These are phyloP conservation scores for Anniella stebbinsi DNA, from an alignment of 2,797 vertebrate species.

Conservation along the genomic window DNA sequence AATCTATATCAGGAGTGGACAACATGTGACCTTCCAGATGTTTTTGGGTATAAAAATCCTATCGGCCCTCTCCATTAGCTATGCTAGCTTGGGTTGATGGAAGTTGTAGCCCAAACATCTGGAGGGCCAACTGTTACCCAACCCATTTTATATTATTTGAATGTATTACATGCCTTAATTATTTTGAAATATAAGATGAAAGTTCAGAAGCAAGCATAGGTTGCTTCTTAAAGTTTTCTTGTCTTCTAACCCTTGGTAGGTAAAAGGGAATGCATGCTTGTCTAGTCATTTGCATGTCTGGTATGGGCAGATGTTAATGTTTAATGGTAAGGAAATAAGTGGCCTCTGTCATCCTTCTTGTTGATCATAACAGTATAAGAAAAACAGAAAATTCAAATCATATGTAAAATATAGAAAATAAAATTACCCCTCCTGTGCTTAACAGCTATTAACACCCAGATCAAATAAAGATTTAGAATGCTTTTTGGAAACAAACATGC, in stretches of 20 bases:
- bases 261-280: background rate
- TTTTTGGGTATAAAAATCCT: too few relatives aligned
- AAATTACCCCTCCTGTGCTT: background rate
- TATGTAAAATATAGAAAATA: background rate
- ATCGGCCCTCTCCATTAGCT: too few relatives aligned
- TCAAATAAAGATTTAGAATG: background rate
- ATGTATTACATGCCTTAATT: background rate
- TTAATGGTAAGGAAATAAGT: background rate
- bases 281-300: rapidly evolving
- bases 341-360: background rate
- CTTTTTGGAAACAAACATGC: background rate
- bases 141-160: background rate
- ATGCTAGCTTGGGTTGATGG: too few relatives aligned
- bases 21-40: too few relatives aligned
- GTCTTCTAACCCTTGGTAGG: background rate
- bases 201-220: background rate
- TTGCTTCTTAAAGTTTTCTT: background rate
- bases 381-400: background rate
- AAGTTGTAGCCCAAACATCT: too few relatives aligned
- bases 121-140: too few relatives aligned
- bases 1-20: too few relatives aligned
- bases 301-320: background rate
- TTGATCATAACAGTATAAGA: background rate
- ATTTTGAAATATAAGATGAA: background rate
- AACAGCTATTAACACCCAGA: background rate